Percentiles rank a stretch among this genome's conserved stretches.
phyloP scores from a whole-genome alignment of 1,140 invertebrate genomes.

The Oppia nitens region DNA sequence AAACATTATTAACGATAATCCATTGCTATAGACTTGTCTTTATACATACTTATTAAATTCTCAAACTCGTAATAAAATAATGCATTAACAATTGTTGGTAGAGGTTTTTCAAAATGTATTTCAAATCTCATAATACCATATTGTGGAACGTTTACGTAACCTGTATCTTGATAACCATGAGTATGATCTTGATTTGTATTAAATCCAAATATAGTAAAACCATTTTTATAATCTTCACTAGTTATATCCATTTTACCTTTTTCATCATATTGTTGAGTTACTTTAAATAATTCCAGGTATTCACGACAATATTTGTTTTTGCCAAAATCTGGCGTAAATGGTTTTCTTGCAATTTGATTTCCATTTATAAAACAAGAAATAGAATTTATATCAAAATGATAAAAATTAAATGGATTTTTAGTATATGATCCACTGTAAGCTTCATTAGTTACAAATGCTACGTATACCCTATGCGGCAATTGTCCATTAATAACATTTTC shows the following conservation, averaged over 20 bases:
- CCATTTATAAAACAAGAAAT: constrained; percentile 7
- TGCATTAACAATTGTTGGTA: neutral
- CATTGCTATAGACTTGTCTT: constrained; percentile 6
- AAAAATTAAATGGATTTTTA: constrained; percentile 5
- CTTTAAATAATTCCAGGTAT: constrained; percentile 5
- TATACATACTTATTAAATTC: constrained; percentile 15
- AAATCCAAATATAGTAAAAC: constrained; percentile 9
- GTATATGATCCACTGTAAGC: constrained; percentile 11
- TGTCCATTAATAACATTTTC: constrained; percentile 18
- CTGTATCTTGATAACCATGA: neutral
- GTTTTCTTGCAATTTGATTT: constrained; percentile 1
- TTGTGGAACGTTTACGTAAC: constrained; percentile 3
- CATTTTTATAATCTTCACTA: neutral
- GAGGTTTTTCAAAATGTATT: neutral
- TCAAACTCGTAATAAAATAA: constrained; percentile 14
- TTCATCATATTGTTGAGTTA: neutral
- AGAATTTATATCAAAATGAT: constrained; percentile 9
- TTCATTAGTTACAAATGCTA: constrained; percentile 11
- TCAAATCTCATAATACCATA: neutral
- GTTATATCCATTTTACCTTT: neutral
- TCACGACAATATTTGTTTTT: neutral
- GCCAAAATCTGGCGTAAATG: constrained; percentile 10
- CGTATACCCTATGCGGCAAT: constrained; percentile 14
- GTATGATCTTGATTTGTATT: constrained; percentile 8
- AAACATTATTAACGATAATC: constrained; percentile 5